Percentiles rank a stretch among this genome's conserved stretches.
Evolutionary conservation across 2,113 vertebrate species (phyloP).

Genomic region (Xenus cinereus): DNA sequence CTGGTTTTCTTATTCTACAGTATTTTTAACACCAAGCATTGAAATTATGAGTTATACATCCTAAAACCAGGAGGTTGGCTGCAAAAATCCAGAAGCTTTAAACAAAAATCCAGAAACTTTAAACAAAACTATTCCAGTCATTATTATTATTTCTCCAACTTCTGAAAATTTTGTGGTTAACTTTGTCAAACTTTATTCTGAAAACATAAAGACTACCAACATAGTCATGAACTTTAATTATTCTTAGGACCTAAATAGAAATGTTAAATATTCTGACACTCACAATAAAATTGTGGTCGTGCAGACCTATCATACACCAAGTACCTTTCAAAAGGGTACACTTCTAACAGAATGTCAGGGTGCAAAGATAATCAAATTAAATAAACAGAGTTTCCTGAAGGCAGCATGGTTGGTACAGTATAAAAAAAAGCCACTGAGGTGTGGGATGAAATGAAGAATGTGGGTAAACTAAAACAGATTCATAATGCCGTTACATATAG

Average conservation of each 20-base stretch:
- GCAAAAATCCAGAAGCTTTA: neutral
- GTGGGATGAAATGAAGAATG: neutral
- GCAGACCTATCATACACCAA: neutral
- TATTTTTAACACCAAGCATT: neutral
- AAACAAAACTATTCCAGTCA: neutral
- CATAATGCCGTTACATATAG: neutral
- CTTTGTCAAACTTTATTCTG: neutral
- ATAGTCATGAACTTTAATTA: neutral
- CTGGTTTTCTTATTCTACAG: neutral
- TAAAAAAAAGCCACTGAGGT: neutral
- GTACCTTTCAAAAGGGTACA: neutral
- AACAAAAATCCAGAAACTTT: neutral
- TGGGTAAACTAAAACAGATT: neutral
- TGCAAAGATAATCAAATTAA: neutral
- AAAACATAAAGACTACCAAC: neutral
- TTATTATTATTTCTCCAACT: neutral
- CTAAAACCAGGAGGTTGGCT: neutral
- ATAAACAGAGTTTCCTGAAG: neutral
- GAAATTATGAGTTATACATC: neutral
- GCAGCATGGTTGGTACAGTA: neutral
- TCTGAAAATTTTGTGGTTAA: neutral
- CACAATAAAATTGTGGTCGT: neutral
- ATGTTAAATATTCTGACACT: neutral
- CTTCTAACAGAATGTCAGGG: neutral
- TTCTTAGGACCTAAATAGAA: neutral